Evolutionary conservation across 2,113 vertebrate species (phyloP), one percentile per base, ranked within the genome.

Genomic region (Oryzias javanicus): DNA sequence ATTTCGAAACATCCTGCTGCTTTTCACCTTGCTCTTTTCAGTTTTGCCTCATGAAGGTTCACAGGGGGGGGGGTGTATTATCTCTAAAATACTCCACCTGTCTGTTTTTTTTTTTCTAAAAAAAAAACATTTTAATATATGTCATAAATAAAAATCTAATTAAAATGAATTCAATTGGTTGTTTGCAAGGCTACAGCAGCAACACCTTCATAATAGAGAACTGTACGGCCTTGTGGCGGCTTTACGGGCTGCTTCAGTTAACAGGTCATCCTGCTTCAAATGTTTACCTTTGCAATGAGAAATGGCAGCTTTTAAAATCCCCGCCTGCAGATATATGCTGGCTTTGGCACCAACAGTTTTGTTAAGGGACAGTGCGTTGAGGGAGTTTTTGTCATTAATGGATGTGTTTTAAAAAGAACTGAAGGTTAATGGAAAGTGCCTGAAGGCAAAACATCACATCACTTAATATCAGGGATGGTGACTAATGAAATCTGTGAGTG

Each of bases 341-440:
- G 47, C 72, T 45, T 60, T 35, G 62, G 42, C 49, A 1, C 80
- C 75, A 76, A 83, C 77, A 79, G 74, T 81, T 86, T 79, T 76
- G 72, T 78, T 70, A 72, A 44, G 69, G 29, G 60, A 66, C 60
- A 55, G 61, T 74, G 71, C 66, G 68, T 49, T 65, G 55, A 69
- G 75, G 60, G 72, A 77, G 17, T 86, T 71, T 35, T 80, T 56
- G 83, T 64, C 80, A 70, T 86, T 82, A 83, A 77, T 71, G 63
- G 62, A 35, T 55, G 64, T 64, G 72, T 77, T 72, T 77, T 77
- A 71, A 67, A 80, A 80, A 75, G 77, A 74, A 76, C 75, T 80
- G 70, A 83, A 88, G 86, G 84, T 88, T 86, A 86, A 85, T 83
- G 76, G 74, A 74, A 80, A 82, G 24, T 3, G 76, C 86, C 78